These are phyloP conservation scores for Copidosoma aretas DNA, from an alignment of 2,888 invertebrate species.

Conservation along the genomic window DNA sequence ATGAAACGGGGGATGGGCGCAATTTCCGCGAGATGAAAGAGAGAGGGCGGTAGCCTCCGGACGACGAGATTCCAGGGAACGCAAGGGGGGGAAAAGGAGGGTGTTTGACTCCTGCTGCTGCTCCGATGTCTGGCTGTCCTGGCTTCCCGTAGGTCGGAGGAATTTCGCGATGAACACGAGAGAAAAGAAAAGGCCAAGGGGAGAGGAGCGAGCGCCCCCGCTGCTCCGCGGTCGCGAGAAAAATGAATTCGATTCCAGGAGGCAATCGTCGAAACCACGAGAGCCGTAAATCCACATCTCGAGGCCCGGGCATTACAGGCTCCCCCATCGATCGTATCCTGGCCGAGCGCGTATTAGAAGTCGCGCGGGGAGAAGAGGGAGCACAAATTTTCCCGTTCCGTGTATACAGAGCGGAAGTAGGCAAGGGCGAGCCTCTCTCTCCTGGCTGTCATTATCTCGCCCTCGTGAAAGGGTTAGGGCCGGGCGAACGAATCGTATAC, in stretches of 20 bases:
- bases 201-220: too few relatives aligned
- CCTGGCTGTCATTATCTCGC: slow-evolving; percentile 34
- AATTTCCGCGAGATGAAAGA: slow-evolving; percentile 39
- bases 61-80: slow-evolving; percentile 27
- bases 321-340: background rate
- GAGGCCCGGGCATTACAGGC: background rate
- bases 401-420: background rate
- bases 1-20: slow-evolving; percentile 37
- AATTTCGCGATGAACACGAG: background rate
- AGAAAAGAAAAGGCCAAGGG: background rate
- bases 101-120: slow-evolving; percentile 32
- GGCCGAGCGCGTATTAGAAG: slow-evolving; percentile 16
- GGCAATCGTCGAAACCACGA: background rate
- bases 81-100: slow-evolving; percentile 22
- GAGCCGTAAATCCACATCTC: background rate
- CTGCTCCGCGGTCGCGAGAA: too few relatives aligned
- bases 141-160: background rate
- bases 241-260: too few relatives aligned
- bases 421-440: slow-evolving; percentile 5
- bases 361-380: slow-evolving; percentile 18
- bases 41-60: background rate
- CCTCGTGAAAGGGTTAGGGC: slow-evolving; percentile 16
- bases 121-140: background rate
- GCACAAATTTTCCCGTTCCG: slow-evolving; percentile 37
- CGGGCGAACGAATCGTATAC: slow-evolving; percentile 44